Conservation (phyloP, 1,140 invertebrate species). For the Scaptomyza graminum region DNA sequence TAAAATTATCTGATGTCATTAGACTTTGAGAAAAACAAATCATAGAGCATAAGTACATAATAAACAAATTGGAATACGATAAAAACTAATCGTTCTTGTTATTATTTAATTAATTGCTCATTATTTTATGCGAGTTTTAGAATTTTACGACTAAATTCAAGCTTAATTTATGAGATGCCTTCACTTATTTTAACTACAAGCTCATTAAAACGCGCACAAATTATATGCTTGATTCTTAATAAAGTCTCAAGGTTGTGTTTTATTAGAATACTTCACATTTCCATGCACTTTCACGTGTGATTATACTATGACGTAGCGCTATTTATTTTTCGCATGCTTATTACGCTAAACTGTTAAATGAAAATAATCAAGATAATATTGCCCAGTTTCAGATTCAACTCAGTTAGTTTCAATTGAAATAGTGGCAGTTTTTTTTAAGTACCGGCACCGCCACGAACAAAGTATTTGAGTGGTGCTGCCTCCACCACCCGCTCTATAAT, state of each 20-base stretch:
- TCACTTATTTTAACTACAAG: slow-evolving; percentile 1
- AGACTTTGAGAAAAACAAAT: too few species aligned
- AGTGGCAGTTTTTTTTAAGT: background rate
- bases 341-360: slow-evolving; percentile 30
- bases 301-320: slow-evolving; percentile 9
- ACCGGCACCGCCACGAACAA: slow-evolving; percentile 17
- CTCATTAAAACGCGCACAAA: background rate
- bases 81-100: too few species aligned
- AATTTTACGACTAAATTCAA: background rate
- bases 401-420: background rate
- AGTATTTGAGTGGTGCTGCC: background rate
- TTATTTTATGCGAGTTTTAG: too few species aligned
- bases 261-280: slow-evolving; percentile 18
- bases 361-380: slow-evolving; percentile 18
- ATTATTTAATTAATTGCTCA: too few species aligned
- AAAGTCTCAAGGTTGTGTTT: slow-evolving; percentile 8
- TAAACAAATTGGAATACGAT: too few species aligned
- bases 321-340: background rate
- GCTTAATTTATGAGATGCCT: background rate
- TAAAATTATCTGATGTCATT: background rate
- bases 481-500: slow-evolving; percentile 50
- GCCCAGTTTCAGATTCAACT: background rate
- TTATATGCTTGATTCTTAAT: slow-evolving; percentile 2
- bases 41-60: too few species aligned
- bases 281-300: slow-evolving; percentile 18